These are phyloP conservation scores for Lycia hirtaria DNA, from an alignment of 2,888 invertebrate species.

Conservation along the genomic window DNA sequence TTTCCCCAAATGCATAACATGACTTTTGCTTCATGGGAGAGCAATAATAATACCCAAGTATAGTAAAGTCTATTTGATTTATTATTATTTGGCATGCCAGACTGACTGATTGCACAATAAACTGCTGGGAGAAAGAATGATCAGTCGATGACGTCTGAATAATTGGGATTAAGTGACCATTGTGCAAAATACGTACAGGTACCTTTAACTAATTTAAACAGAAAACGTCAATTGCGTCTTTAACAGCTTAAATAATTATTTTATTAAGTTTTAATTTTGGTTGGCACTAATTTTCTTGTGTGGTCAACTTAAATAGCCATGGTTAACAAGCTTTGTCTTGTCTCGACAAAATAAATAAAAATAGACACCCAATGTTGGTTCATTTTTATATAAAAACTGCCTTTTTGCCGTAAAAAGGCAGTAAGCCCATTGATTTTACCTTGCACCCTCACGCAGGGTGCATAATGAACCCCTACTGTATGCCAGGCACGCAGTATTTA, in stretches of 20 bases:
- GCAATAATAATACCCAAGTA: constrained; percentile 3
- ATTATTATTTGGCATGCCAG: not conserved
- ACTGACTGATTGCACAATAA: not conserved
- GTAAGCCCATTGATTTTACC: constrained; percentile 11
- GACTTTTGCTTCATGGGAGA: constrained; percentile 9
- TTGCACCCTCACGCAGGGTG: constrained; percentile 18
- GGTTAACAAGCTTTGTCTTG: too few species aligned
- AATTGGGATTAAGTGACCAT: too few species aligned
- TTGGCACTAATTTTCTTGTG: too few species aligned
- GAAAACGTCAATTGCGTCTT: too few species aligned
- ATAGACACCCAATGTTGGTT: constrained; percentile 19
- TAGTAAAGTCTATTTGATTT: constrained; percentile 9
- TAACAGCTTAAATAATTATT: too few species aligned
- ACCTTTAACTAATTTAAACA: too few species aligned
- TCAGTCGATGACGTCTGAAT: too few species aligned
- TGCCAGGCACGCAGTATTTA: constrained; percentile 18
- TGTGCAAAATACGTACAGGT: too few species aligned
- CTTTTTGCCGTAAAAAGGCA: constrained; percentile 15
- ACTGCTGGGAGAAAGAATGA: not conserved
- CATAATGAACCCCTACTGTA: constrained; percentile 25
- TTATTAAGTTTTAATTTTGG: too few species aligned
- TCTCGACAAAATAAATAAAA: too few species aligned
- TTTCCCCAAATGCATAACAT: constrained; percentile 3
- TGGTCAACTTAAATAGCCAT: too few species aligned
- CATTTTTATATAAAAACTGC: constrained; percentile 1